Conservation (phyloP, 2,113 vertebrate species). For the Sclerurus mexicanus region DNA sequence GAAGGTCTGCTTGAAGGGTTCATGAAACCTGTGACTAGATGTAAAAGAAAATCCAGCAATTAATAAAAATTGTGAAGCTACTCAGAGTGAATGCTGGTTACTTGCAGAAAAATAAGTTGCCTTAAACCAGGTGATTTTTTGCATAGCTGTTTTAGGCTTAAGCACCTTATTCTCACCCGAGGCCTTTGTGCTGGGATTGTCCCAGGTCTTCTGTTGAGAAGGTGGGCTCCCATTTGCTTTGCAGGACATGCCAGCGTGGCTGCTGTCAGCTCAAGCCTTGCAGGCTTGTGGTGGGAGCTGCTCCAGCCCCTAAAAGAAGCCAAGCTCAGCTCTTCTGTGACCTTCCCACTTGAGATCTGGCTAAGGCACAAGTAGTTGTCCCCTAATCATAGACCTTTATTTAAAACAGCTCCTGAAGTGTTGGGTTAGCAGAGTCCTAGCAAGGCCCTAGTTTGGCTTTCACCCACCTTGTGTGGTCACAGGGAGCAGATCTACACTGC, state of each 20-base stretch:
- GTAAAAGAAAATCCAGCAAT: neutral
- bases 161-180: neutral
- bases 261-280: neutral
- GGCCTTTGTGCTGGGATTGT: neutral
- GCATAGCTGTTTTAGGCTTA: neutral
- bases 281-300: neutral
- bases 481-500: no score
- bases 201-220: neutral
- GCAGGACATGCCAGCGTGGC: neutral
- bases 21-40: neutral
- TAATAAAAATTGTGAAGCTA: neutral
- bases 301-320: neutral
- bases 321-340: neutral
- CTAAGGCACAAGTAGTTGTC: neutral
- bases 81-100: neutral
- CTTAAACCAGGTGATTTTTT: neutral
- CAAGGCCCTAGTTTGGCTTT: neutral
- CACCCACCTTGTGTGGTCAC: neutral
- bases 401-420: neutral
- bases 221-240: neutral
- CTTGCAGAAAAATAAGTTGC: neutral
- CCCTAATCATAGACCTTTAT: neutral
- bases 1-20: neutral
- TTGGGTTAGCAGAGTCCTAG: neutral
- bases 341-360: neutral